A percentile compares a stretch with the other conserved stretches of the same genome.
Evolutionary conservation across 2,797 vertebrate genomes (phyloP).

Genomic region (Falco biarmicus): DNA sequence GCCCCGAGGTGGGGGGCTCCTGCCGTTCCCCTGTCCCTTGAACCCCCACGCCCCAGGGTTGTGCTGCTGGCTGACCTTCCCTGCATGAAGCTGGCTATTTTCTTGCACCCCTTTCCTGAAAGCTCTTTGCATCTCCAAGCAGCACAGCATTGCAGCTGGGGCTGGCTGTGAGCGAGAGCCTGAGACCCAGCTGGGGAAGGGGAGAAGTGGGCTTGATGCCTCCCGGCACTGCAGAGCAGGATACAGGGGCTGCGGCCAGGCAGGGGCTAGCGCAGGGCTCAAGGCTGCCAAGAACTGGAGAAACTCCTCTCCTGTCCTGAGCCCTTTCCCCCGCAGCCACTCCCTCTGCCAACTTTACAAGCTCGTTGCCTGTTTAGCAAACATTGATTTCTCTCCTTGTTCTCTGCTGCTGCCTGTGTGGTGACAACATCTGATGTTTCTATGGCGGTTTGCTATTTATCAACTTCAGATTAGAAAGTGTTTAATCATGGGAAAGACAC

Average conservation of each 20-base stretch:
- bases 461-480: conserved; percentile 37
- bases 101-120: neutral
- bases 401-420: neutral
- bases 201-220: neutral
- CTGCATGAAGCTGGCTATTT: fast-evolving
- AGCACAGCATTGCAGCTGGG: fast-evolving
- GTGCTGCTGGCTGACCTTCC: neutral
- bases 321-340: neutral
- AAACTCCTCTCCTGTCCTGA: fast-evolving
- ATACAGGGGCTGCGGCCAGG: neutral
- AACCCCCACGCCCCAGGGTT: fast-evolving
- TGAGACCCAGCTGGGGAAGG: neutral
- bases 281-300: neutral
- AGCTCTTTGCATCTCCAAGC: neutral
- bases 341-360: neutral
- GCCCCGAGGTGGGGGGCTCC: fast-evolving
- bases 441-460: conserved; percentile 12
- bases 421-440: conserved; percentile 35
- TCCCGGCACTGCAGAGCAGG: too few species aligned
- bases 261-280: neutral
- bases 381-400: neutral
- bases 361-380: conserved; percentile 9
- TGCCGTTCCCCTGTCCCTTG: neutral
- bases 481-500: neutral
- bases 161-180: neutral